Conservation (phyloP, 1,140 invertebrate genomes). For the Anadara kagoshimensis region DNA sequence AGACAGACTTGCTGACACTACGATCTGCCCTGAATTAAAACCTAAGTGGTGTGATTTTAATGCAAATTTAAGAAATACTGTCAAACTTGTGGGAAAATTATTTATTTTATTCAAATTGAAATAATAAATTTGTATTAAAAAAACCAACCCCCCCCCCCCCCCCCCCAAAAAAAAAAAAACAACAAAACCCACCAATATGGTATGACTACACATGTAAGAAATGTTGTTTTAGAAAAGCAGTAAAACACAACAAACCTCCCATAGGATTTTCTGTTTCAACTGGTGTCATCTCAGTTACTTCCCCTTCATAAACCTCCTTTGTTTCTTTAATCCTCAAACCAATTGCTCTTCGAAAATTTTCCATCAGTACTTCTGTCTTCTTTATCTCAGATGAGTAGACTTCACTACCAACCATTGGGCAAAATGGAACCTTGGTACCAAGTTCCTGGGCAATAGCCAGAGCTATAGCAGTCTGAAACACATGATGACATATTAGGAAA, state of each 20-base stretch:
- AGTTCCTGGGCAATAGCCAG: slow-evolving; percentile 98
- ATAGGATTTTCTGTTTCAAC: slow-evolving; percentile 98
- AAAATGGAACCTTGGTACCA: slow-evolving; percentile 98
- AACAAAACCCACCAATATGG: no score
- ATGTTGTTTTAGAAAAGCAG: no score
- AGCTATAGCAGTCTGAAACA: slow-evolving; percentile 92
- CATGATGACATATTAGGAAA: slow-evolving; percentile 15
- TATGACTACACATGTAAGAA: no score
- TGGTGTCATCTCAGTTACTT: slow-evolving; percentile 98
- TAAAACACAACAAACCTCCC: slow-evolving; percentile 81
- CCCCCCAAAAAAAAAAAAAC: no score
- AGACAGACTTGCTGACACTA: no score
- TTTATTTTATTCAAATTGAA: no score
- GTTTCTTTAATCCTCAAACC: slow-evolving; percentile 89
- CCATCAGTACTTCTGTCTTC: slow-evolving; percentile 99
- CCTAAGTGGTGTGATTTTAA: no score
- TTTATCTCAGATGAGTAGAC: slow-evolving; percentile 99
- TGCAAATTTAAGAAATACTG: no score
- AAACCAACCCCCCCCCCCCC: no score
- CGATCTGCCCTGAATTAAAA: no score
- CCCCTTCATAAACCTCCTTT: slow-evolving; percentile 99
- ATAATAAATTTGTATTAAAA: no score
- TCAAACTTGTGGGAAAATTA: no score
- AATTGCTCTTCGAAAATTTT: slow-evolving; percentile 98
- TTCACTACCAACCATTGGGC: slow-evolving; percentile 99